A percentile compares a stretch with the other conserved stretches of the same genome.
phyloP scores from a whole-genome alignment of 2,113 vertebrate genomes.

The Myrmecobius fasciatus region DNA sequence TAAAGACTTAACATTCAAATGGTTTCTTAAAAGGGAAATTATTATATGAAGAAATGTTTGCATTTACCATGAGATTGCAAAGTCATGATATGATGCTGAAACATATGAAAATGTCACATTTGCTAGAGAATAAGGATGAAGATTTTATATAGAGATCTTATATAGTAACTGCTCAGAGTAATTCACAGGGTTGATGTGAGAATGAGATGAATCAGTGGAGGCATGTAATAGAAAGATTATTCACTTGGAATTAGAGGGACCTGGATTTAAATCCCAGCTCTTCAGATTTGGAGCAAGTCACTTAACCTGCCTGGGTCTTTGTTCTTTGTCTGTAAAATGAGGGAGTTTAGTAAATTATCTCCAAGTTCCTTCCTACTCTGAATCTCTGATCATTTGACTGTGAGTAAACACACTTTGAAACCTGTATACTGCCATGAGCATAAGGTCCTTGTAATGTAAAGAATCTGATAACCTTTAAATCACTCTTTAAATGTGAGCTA shows the following conservation, averaged over 20 bases:
- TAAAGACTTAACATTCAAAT: background rate
- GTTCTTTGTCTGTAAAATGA: background rate
- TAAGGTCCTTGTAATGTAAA: background rate
- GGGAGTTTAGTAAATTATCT: background rate
- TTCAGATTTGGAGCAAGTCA: background rate
- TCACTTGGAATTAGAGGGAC: background rate
- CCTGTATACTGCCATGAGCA: background rate
- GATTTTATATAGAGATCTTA: background rate
- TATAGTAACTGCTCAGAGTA: background rate
- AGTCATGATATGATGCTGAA: background rate
- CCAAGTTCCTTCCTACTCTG: background rate
- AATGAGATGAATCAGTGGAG: background rate
- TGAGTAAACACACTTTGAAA: background rate
- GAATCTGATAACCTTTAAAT: background rate
- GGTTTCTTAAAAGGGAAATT: background rate
- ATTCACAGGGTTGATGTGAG: background rate
- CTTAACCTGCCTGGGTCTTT: background rate
- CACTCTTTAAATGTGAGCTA: background rate
- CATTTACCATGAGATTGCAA: background rate
- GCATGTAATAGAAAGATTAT: background rate
- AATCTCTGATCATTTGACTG: background rate
- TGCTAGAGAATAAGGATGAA: background rate
- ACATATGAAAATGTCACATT: background rate
- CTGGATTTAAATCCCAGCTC: background rate
- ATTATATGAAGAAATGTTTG: background rate